phyloP scores from a whole-genome alignment of 2,113 vertebrate genomes.

The Pyxicephalus adspersus region DNA sequence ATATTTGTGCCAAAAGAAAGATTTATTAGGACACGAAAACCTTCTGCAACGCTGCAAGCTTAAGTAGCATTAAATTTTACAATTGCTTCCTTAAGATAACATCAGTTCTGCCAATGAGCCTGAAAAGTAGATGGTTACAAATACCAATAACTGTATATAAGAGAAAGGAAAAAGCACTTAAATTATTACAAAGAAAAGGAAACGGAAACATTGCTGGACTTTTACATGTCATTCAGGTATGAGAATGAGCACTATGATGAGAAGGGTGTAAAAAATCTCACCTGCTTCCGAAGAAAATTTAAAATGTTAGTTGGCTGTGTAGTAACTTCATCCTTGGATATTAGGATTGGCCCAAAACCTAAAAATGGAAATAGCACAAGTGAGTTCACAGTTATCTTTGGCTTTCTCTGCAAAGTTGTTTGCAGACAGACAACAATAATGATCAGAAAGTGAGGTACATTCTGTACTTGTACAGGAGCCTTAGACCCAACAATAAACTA shows the following conservation, averaged over 20 bases:
- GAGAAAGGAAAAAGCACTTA: too few relatives aligned
- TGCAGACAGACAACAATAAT: too few relatives aligned
- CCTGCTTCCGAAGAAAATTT: constrained; percentile 90
- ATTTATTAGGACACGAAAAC: neutral
- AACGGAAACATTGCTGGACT: too few relatives aligned
- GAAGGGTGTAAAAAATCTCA: constrained; percentile 59
- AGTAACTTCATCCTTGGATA: constrained; percentile 76
- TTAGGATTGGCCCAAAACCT: constrained; percentile 82
- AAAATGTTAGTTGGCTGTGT: constrained; percentile 89
- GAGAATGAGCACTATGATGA: too few relatives aligned
- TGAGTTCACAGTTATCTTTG: too few relatives aligned
- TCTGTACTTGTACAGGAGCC: too few relatives aligned
- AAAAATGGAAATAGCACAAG: neutral
- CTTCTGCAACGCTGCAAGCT: neutral
- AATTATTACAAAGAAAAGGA: too few relatives aligned
- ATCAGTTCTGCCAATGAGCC: neutral
- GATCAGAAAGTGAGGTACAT: too few relatives aligned
- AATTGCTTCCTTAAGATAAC: neutral
- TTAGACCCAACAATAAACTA: too few relatives aligned
- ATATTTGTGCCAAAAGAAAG: constrained; percentile 1
- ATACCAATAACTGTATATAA: too few relatives aligned
- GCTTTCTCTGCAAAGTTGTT: too few relatives aligned
- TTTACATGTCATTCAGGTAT: too few relatives aligned
- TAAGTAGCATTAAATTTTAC: neutral
- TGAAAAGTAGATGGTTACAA: neutral